These are phyloP conservation scores for Pristionchus arcanus DNA, from an alignment of 2,888 invertebrate species.

Conservation along the genomic window DNA sequence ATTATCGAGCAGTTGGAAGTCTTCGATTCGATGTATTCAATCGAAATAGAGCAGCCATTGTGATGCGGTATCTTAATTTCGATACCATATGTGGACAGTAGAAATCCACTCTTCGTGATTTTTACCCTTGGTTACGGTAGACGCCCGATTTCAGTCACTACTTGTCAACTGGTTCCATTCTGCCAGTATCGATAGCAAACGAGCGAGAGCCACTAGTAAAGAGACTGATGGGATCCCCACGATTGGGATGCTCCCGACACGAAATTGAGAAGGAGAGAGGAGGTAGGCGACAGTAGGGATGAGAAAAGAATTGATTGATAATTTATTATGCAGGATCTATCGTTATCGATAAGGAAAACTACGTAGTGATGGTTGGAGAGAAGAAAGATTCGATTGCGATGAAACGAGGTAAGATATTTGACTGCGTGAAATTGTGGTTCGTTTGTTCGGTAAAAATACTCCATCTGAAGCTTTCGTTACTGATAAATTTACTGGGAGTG, in stretches of 20 bases:
- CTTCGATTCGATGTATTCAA: conserved; percentile 70
- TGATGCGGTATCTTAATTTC: conserved; percentile 57
- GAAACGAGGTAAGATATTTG: conserved; percentile 8
- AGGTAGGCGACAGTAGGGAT: conserved; percentile 36
- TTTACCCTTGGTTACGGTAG: background rate
- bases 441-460: background rate
- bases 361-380: conserved; percentile 12
- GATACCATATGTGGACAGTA: background rate
- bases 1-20: conserved; percentile 83
- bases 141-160: conserved; percentile 52
- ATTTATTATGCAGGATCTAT: background rate
- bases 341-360: background rate
- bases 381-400: conserved; percentile 34
- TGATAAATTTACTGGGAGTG: background rate
- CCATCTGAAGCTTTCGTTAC: no score
- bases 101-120: background rate
- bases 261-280: conserved; percentile 22
- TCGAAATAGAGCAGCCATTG: conserved; percentile 63
- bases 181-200: conserved; percentile 55
- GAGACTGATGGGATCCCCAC: conserved; percentile 54
- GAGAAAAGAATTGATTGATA: background rate
- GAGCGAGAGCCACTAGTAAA: conserved; percentile 60
- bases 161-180: conserved; percentile 39
- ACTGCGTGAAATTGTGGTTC: background rate
- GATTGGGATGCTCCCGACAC: conserved; percentile 57